Base-by-base conservation (phyloP, 2,888 invertebrate genomes). In the Amphipoea oculea region DNA sequence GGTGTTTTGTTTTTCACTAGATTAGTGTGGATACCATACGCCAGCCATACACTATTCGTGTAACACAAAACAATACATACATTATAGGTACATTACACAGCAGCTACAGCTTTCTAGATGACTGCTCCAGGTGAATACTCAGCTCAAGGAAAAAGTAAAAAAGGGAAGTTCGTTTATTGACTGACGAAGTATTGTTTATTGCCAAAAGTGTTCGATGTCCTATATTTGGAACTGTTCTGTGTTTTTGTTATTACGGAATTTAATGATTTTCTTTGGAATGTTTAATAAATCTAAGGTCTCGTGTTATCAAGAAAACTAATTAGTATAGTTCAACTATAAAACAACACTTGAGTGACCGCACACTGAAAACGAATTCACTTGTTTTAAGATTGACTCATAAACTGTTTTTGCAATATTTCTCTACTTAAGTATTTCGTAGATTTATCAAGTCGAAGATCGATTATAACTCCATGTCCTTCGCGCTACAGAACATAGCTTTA, bases 111-210 rank as follows among this genome's bases (percentile, higher is more conserved):
- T 48, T 48, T 48, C 48, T 48, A 48, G 4, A 1, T 0, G 3
- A 48, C 48, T 48, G 20, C 0, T 6, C 3, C 6, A 1, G 12
- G 20, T 69, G 51, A 51, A 29, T 29, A 29, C 29, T 68, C 48
- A 51, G 20, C 36, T 69, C 36, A 45, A 65, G 42, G 23, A 60
- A 42, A 79, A 62, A 72, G 40, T 67, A 80, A 78, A 68, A 68
- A 77, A 67, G 20, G 23, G 63, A 83, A 78, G 69, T 83, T 76
- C 45, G 48, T 84, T 88, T 85, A 89, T 89, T 82, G 84, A 84
- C 81, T 82, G 67, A 40, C 70, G 54, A 88, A 85, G 83, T 79
- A 82, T 86, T 84, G 78, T 86, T 86, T 86, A 87, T 80, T 84
- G 72, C 63, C 72, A 66, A 83, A 84, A 87, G 89, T 79, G 74